Conservation (phyloP, 2,797 vertebrate genomes). For the Todus mexicanus region DNA sequence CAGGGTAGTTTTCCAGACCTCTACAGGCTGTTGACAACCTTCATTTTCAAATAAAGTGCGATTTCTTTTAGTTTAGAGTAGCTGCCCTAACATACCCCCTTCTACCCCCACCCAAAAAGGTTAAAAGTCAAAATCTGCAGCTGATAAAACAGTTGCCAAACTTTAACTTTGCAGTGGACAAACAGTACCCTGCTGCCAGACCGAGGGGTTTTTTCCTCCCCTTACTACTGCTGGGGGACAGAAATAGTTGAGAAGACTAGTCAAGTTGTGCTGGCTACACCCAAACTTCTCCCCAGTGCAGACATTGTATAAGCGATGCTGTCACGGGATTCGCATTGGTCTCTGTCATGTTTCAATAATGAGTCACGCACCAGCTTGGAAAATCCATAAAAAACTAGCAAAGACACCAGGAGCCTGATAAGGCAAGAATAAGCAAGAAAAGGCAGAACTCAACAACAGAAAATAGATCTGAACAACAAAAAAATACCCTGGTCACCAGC, state of each 20-base stretch:
- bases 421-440: neutral
- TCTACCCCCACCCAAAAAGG: neutral
- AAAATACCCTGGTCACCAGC: neutral
- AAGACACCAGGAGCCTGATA: conserved; percentile 10
- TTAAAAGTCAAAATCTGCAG: neutral
- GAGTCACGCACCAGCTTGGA: conserved; percentile 62
- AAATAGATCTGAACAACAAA: no score
- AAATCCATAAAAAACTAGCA: conserved; percentile 42
- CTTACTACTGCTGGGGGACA: neutral
- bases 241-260: conserved; percentile 3
- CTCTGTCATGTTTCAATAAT: conserved; percentile 64
- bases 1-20: neutral
- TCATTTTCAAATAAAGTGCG: neutral
- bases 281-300: conserved; percentile 43
- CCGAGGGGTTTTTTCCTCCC: neutral
- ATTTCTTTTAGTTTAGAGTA: neutral
- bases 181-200: neutral
- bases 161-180: neutral
- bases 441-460: neutral
- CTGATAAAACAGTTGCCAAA: neutral
- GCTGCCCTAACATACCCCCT: neutral
- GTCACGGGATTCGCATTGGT: conserved; percentile 40
- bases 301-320: conserved; percentile 52
- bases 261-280: conserved; percentile 25
- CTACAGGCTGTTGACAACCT: neutral